Evolutionary conservation across 2,113 vertebrate genomes (phyloP), one percentile per base, ranked within the genome.

Genomic region (Falcunculus frontatus): DNA sequence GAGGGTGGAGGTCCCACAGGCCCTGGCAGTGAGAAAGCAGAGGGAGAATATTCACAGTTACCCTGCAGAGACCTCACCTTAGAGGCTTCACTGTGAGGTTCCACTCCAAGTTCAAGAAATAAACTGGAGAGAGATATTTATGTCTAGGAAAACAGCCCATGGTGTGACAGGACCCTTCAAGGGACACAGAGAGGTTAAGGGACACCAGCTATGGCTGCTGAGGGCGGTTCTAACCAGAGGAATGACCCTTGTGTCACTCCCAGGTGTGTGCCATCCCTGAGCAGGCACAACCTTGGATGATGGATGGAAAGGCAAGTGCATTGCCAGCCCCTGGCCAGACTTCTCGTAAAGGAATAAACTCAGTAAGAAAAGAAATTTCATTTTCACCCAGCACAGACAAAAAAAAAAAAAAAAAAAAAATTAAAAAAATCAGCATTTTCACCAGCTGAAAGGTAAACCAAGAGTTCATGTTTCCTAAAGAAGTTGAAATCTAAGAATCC

Each of bases 221-320:
- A 72, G 68, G 37, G 44, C 26, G 77, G 25, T 18, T 5, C 47
- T 13, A 29, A n/a, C 11, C 23, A 29, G 22, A 2, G 57, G 30
- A 60, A 17, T 12, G 46, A 35, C 17, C 14, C 21, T 27, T 8
- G 25, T 65, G 50, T 9, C 52, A 19, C 72, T 63, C 56, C n/a
- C 65, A 84, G 44, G 32, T 29, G 27, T 1, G 6, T 39, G 39
- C 23, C 27, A 14, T 0, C 22, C 7, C 64, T 55, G 44, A 78
- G 49, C 50, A 78, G 37, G 15, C 32, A 57, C 0, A 0, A 25
- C 30, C 13, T 32, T 0, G 4, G 13, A 8, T 3, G 26, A 11
- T 9, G 37, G 49, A 25, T 13, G 15, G 63, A 83, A 75, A 84
- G 33, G 21, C 11, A 83, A 77, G 22, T 11, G 9, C 17, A 19